phyloP scores from a whole-genome alignment of 2,113 vertebrate species.

The Meriones unguiculatus region DNA sequence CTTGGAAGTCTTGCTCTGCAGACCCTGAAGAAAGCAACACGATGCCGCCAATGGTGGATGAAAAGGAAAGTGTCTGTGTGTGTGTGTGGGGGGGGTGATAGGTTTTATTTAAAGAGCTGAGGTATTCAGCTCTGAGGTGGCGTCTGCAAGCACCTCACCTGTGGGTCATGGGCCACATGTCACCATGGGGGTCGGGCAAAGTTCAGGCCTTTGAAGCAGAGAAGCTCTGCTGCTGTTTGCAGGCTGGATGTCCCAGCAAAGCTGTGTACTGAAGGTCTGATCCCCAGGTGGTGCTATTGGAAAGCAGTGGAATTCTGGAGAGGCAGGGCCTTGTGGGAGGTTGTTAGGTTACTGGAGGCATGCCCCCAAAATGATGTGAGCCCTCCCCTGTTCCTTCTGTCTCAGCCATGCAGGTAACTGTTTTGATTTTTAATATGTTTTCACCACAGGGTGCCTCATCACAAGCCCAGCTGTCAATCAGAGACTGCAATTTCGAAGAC shows the following conservation, averaged over 20 bases:
- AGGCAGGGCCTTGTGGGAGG: background rate
- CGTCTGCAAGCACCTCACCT: background rate
- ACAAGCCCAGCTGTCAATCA: background rate
- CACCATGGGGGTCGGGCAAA: background rate
- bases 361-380: background rate
- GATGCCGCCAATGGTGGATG: background rate
- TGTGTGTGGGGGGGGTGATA: background rate
- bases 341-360: background rate
- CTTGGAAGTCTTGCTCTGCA: background rate
- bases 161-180: background rate
- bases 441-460: background rate
- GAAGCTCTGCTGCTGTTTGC: background rate
- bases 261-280: background rate
- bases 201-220: background rate
- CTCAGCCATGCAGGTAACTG: background rate
- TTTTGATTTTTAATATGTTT: background rate
- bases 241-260: background rate
- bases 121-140: background rate
- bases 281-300: background rate
- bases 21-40: background rate
- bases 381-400: background rate
- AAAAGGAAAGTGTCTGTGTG: background rate
- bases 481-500: background rate
- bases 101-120: background rate
- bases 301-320: background rate